Percentiles rank a stretch among this genome's conserved stretches.
Conservation (phyloP, 1,140 invertebrate species). For the Adoxophyes honmai region DNA sequence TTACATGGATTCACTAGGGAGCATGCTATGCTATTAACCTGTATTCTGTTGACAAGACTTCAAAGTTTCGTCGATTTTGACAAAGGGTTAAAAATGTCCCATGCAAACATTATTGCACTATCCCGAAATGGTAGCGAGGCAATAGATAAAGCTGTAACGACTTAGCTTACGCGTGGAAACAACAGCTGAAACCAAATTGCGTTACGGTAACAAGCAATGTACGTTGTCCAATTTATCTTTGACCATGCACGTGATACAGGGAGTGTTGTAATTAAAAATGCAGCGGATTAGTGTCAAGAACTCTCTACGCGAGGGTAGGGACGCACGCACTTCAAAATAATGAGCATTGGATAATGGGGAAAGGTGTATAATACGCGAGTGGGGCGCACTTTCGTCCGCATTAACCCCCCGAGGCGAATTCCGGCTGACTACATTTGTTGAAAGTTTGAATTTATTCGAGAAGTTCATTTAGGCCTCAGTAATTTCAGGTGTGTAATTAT, state of each 20-base stretch:
- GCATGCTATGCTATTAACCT: no score
- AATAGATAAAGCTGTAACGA: not conserved
- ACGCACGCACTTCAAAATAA: slow-evolving; percentile 28
- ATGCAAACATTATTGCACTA: not conserved
- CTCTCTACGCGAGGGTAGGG: slow-evolving; percentile 12
- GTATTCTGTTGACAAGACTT: no score
- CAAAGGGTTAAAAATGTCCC: not conserved
- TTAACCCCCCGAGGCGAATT: no score
- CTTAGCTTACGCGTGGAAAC: not conserved
- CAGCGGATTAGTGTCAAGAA: slow-evolving; percentile 15
- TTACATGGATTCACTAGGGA: no score
- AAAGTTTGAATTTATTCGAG: no score
- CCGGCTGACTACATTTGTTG: no score
- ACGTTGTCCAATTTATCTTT: not conserved
- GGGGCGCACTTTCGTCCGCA: not conserved
- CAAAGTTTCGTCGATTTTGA: no score
- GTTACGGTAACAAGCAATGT: not conserved
- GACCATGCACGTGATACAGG: not conserved
- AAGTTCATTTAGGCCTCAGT: no score
- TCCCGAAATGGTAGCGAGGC: not conserved
- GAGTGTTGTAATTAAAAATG: slow-evolving; percentile 14
- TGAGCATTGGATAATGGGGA: slow-evolving; percentile 20
- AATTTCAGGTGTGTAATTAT: no score
- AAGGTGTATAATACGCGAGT: slow-evolving; percentile 13
- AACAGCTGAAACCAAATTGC: no score